phyloP scores from a whole-genome alignment of 1,140 invertebrate genomes.

The Drosophila littoralis region DNA sequence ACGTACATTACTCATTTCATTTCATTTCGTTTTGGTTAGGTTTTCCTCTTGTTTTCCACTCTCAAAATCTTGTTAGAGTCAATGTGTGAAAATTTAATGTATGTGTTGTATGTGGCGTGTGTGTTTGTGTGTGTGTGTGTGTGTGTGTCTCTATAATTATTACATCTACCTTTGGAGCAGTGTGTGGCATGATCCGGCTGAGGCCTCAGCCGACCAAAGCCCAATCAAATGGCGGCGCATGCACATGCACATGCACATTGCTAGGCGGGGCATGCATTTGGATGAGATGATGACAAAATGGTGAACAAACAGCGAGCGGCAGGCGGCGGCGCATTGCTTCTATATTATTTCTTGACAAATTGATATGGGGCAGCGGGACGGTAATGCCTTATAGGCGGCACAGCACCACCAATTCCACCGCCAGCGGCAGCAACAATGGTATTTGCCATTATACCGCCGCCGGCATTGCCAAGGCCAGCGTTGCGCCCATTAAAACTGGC shows the following conservation, averaged over 20 bases:
- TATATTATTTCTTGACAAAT: slow-evolving; percentile 83
- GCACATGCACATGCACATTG: slow-evolving; percentile 38
- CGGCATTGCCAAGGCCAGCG: slow-evolving; percentile 67
- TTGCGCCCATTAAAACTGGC: slow-evolving; percentile 78
- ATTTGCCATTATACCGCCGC: slow-evolving; percentile 69
- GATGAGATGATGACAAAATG: slow-evolving; percentile 46
- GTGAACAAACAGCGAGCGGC: slow-evolving; percentile 74
- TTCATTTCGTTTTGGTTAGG: slow-evolving; percentile 41
- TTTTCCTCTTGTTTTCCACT: slow-evolving; percentile 27
- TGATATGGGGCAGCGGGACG: slow-evolving; percentile 78
- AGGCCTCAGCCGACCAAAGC: slow-evolving; percentile 20
- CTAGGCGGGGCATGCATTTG: slow-evolving; percentile 50
- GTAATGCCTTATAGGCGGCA: slow-evolving; percentile 72
- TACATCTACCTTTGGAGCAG: slow-evolving; percentile 82
- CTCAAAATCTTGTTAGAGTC: slow-evolving; percentile 53
- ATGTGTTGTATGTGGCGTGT: slow-evolving; percentile 7
- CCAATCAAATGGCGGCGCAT: slow-evolving; percentile 45
- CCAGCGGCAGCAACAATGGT: slow-evolving; percentile 70
- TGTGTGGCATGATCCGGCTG: slow-evolving; percentile 45
- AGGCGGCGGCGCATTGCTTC: slow-evolving; percentile 61
- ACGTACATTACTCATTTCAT: slow-evolving; percentile 57
- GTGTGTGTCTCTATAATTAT: slow-evolving; percentile 60
- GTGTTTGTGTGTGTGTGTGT: slow-evolving; percentile 23
- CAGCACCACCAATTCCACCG: slow-evolving; percentile 62
- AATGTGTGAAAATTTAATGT: slow-evolving; percentile 65